Conservation (phyloP, 2,888 invertebrate species). For the Epinotia demarniana region DNA sequence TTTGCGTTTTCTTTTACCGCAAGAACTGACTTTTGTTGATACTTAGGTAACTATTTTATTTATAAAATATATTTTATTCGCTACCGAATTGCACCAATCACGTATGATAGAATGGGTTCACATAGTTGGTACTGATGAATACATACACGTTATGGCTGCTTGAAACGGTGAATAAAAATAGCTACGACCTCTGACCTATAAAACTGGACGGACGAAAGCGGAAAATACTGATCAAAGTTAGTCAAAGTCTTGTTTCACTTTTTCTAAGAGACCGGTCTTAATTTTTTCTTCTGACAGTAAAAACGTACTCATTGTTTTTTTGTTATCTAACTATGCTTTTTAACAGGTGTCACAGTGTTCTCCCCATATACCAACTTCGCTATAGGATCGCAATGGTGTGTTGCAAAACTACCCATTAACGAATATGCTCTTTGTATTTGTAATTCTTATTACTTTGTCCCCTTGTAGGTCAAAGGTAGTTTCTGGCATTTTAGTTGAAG, state of each 20-base stretch:
- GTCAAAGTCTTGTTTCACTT: constrained; percentile 1
- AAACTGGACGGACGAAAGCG: background rate
- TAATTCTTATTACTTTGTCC: background rate
- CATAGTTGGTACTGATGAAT: constrained; percentile 23
- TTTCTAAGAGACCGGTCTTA: background rate
- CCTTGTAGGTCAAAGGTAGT: constrained; percentile 30
- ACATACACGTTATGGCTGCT: constrained; percentile 10
- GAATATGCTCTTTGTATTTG: background rate
- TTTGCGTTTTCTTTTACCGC: constrained; percentile 35
- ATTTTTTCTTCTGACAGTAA: background rate
- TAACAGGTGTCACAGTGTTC: constrained; percentile 73
- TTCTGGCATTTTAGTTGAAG: constrained; percentile 25
- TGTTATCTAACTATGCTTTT: constrained; percentile 48
- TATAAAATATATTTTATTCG: constrained; percentile 9
- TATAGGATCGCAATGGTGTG: constrained; percentile 69
- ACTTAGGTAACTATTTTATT: constrained; percentile 34
- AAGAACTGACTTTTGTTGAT: constrained; percentile 44
- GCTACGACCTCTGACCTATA: constrained; percentile 27
- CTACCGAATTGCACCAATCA: constrained; percentile 36
- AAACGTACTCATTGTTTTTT: no score
- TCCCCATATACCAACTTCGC: constrained; percentile 64
- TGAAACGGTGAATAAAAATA: constrained; percentile 23
- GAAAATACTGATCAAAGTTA: constrained; percentile 7
- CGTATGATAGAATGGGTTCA: constrained; percentile 26
- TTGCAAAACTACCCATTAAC: constrained; percentile 7